A percentile compares a stretch with the other conserved stretches of the same genome.
These are phyloP conservation scores for Papilio polytes DNA, from an alignment of 1,140 invertebrate genomes.

Conservation along the genomic window DNA sequence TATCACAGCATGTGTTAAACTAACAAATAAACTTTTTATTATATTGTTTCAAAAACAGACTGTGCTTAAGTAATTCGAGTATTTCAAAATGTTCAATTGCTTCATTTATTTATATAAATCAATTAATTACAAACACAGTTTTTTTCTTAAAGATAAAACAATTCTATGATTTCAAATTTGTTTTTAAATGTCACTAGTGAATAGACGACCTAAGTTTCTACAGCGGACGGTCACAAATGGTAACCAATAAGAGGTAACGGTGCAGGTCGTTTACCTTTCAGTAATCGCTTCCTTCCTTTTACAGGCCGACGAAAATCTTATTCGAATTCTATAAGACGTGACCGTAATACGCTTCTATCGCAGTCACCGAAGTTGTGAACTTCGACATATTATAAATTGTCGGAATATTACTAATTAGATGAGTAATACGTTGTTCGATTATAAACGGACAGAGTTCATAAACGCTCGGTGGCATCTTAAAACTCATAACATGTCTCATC, in stretches of 20 bases:
- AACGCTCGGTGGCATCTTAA: neutral
- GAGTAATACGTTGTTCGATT: too few relatives aligned
- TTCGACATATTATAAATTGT: too few relatives aligned
- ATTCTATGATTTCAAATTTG: slow-evolving; percentile 10
- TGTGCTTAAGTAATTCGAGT: too few relatives aligned
- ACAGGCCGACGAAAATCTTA: slow-evolving; percentile 69
- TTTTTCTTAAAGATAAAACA: neutral
- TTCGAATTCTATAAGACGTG: slow-evolving; percentile 64
- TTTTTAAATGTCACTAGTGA: slow-evolving; percentile 37
- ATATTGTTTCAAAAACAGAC: too few relatives aligned
- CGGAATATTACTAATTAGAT: too few relatives aligned
- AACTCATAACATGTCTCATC: slow-evolving; percentile 35
- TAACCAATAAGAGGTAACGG: slow-evolving; percentile 70
- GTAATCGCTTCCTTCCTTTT: slow-evolving; percentile 79
- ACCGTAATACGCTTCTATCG: slow-evolving; percentile 59
- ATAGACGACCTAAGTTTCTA: neutral
- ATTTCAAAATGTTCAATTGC: too few relatives aligned
- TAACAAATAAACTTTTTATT: too few relatives aligned
- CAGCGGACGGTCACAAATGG: slow-evolving; percentile 53
- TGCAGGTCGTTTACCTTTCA: slow-evolving; percentile 76
- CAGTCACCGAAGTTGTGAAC: neutral
- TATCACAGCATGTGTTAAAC: slow-evolving; percentile 10
- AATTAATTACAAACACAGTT: too few relatives aligned
- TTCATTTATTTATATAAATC: too few relatives aligned
- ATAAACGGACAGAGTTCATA: neutral